phyloP scores from a whole-genome alignment of 2,888 invertebrate species.

The Drosophila pseudotakahashii region DNA sequence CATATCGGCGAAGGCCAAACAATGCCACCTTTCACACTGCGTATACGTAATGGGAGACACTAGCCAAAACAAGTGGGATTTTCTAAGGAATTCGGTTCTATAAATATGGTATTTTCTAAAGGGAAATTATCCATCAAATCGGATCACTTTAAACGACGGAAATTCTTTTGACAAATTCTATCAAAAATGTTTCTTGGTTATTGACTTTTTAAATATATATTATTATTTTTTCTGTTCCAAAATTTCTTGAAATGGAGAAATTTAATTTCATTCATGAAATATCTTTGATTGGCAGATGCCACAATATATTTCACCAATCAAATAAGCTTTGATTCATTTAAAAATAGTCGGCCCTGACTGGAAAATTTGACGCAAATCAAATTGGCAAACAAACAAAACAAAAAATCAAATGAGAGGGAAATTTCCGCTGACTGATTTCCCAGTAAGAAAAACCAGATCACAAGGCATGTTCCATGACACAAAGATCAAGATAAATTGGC shows the following conservation, averaged over 20 bases:
- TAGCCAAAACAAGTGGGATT: conserved; percentile 32
- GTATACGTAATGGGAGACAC: conserved; percentile 34
- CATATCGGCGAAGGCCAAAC: conserved; percentile 69
- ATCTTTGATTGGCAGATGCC: conserved; percentile 21
- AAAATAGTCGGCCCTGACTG: conserved; percentile 36
- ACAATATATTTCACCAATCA: conserved; percentile 1
- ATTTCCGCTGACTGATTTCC: conserved; percentile 19
- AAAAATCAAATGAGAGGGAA: conserved; percentile 8
- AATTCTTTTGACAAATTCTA: not conserved
- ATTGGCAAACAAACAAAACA: conserved; percentile 2
- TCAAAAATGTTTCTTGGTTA: not conserved
- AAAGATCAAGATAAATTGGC: conserved; percentile 59
- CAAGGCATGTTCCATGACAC: conserved; percentile 31
- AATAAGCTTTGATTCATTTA: conserved; percentile 22
- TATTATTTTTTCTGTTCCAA: no score
- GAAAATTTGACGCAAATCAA: conserved; percentile 22
- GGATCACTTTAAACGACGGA: not conserved
- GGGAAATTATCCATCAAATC: conserved; percentile 20
- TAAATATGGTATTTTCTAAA: conserved; percentile 6
- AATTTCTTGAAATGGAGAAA: no score
- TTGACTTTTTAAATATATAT: no score
- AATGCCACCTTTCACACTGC: conserved; percentile 46
- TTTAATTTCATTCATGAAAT: not conserved
- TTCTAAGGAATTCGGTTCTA: conserved; percentile 27
- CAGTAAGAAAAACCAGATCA: conserved; percentile 17